Evolutionary conservation across 2,113 vertebrate genomes (phyloP), one percentile per base, ranked within the genome.

Genomic region (Sinocyclocheilus anophthalmus): DNA sequence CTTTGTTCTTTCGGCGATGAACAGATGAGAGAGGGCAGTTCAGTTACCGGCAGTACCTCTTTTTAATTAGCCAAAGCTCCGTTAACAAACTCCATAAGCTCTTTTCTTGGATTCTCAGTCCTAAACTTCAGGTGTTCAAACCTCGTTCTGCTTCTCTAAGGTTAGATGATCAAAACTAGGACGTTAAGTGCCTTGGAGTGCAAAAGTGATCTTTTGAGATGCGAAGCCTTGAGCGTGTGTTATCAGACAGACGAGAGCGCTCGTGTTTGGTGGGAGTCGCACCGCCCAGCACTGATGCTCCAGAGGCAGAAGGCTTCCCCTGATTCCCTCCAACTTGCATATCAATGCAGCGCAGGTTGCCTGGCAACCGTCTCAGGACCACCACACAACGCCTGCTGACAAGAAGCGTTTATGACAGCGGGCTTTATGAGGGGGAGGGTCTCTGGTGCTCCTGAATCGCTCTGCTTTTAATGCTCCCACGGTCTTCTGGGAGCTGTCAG

Each of bases 291-390:
- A 88, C 70, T 91, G 84, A 87, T 87, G 89, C 79, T 90, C 91
- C 91, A 90, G 91, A 91, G 88, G 89, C 91, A 87, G 89, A 88
- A 93, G 94, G 94, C 93, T 92, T 94, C 92, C 93, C 96, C 92
- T 89, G 93, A 84, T 93, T 94, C 93, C 92, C 92, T 95, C 93
- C 93, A 90, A 93, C 92, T 92, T 92, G 94, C 94, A 95, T 97
- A 94, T 96, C 95, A 97, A 96, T 96, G 95, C 93, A 94, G 94
- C 92, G 87, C 84, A 2, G 83, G 96, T 98, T 97, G 96, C 97
- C 94, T 95, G 92, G 96, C 95, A 96, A 97, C 96, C 94, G 88
- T 94, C 95, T 94, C 95, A 85, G 92, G 94, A 96, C 95, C 97
- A 95, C 94, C 94, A 94, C 89, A 90, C 88, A 88, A 89, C 84